Percentiles rank a stretch among this genome's conserved stretches.
Evolutionary conservation across 2,113 vertebrate genomes (phyloP).

Genomic region (Caretta caretta): DNA sequence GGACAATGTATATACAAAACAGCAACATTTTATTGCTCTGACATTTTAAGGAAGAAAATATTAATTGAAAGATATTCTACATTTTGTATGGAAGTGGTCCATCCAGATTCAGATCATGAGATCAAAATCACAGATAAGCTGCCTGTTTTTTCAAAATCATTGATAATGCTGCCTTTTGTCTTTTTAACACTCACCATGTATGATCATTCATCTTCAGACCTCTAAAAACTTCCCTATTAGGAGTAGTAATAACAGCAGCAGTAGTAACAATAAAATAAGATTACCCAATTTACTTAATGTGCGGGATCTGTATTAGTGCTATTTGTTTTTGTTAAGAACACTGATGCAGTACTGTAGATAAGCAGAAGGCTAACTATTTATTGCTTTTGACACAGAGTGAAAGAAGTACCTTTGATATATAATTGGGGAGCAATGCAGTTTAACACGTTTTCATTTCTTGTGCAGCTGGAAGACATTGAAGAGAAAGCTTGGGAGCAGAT

Average conservation of each 20-base stretch:
- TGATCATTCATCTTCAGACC: not conserved
- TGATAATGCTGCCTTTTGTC: not conserved
- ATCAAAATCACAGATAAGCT: not conserved
- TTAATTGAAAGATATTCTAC: not conserved
- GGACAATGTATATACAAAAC: not conserved
- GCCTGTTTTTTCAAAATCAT: accelerated
- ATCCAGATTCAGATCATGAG: not conserved
- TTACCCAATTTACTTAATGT: not conserved
- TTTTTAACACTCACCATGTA: accelerated
- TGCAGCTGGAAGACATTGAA: conserved; percentile 78
- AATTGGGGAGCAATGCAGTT: conserved; percentile 66
- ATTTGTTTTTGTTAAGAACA: not conserved
- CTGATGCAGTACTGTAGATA: not conserved
- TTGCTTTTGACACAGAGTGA: conserved; percentile 67
- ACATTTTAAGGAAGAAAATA: not conserved
- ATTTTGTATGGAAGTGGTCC: not conserved
- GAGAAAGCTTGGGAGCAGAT: conserved; percentile 73
- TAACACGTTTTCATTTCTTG: conserved; percentile 78
- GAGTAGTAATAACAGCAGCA: not conserved
- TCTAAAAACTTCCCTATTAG: not conserved
- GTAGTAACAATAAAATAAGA: not conserved
- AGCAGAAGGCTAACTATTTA: conserved; percentile 43
- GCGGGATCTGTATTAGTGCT: not conserved
- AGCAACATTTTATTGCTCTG: accelerated
- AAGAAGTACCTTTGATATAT: conserved; percentile 69